Evolutionary conservation across 2,888 invertebrate species (phyloP), one percentile per base, ranked within the genome.

Genomic region (Troides oblongomaculatus): DNA sequence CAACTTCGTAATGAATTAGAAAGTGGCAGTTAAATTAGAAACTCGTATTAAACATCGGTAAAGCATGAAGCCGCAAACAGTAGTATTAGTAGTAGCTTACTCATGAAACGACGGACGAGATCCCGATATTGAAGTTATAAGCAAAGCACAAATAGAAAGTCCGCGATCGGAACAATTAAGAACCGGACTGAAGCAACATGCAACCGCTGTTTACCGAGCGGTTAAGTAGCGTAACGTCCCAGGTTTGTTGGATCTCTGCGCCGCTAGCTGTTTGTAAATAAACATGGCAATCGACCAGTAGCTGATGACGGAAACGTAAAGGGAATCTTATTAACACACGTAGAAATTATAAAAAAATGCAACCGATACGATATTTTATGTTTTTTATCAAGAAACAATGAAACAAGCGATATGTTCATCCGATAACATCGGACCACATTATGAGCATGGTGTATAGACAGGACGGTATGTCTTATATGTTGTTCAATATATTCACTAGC

Each of bases 141-240:
- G 62, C 61, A 64, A 57, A 77, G 71, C 72, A 75, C 77, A 79
- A 82, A 81, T 80, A 83, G 82, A 84, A 84, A 82, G 81, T 74
- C 72, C 71, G 79, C 78, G 81, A 84, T 80, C 74, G 74, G 77
- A 78, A 81, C 78, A 80, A 81, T 81, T 81, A 77, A 75, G 78
- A 83, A 81, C 83, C 81, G 80, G 81, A 79, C 77, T 69, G 74
- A 71, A 75, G 73, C 75, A 58, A 66, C 70, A 59, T 70, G 66
- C 76, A 70, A 74, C 72, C 68, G 74, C 67, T 79, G 76, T 81
- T 79, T 79, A 75, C 75, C 74, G 70, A 69, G 65, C 69, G 74
- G 78, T 80, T 81, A 86, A 88, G 87, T 88, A 83, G 79, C 86
- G 83, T 87, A 68, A 69, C 71, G 66, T 72, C 71, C 21, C 62